Evolutionary conservation across 2,888 invertebrate species (phyloP).

Genomic region (Scrobipalpa costella): DNA sequence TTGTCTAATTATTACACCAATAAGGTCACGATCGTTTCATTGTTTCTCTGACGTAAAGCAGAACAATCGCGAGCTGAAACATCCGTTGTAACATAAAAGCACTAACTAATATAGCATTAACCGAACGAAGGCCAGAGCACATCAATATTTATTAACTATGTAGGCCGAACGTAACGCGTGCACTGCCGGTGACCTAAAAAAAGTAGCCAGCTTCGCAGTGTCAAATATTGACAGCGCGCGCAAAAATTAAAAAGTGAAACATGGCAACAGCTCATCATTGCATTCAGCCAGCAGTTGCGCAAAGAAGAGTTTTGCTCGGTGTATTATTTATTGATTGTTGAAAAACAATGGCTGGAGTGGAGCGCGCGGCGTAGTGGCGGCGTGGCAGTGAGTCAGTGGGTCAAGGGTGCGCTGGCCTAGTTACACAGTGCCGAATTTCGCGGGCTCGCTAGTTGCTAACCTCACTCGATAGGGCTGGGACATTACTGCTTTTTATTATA

Average conservation of each 20-base stretch:
- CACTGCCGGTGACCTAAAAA: conserved; percentile 49
- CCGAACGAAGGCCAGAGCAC: conserved; percentile 53
- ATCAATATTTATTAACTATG: conserved; percentile 56
- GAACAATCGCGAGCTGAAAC: conserved; percentile 29
- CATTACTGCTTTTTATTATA: conserved; percentile 20
- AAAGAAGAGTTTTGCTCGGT: conserved; percentile 67
- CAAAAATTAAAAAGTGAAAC: conserved; percentile 51
- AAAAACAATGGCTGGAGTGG: conserved; percentile 74
- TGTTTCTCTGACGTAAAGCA: conserved; percentile 44
- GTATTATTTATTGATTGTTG: conserved; percentile 81
- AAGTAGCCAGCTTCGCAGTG: conserved; percentile 36
- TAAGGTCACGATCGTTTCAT: conserved; percentile 69
- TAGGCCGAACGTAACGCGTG: conserved; percentile 43
- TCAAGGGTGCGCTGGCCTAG: conserved; percentile 77
- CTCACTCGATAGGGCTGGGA: conserved; percentile 63
- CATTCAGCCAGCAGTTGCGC: conserved; percentile 38
- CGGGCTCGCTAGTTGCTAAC: conserved; percentile 73
- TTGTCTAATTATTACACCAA: conserved; percentile 59
- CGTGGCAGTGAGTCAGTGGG: conserved; percentile 78
- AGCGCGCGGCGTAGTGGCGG: conserved; percentile 53
- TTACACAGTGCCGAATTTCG: conserved; percentile 77
- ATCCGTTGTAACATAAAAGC: conserved; percentile 37
- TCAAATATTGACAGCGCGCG: conserved; percentile 54
- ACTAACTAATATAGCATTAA: conserved; percentile 53
- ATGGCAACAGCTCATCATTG: conserved; percentile 57